These are phyloP conservation scores for Florisuga fusca DNA, from an alignment of 2,797 vertebrate species.

Conservation along the genomic window DNA sequence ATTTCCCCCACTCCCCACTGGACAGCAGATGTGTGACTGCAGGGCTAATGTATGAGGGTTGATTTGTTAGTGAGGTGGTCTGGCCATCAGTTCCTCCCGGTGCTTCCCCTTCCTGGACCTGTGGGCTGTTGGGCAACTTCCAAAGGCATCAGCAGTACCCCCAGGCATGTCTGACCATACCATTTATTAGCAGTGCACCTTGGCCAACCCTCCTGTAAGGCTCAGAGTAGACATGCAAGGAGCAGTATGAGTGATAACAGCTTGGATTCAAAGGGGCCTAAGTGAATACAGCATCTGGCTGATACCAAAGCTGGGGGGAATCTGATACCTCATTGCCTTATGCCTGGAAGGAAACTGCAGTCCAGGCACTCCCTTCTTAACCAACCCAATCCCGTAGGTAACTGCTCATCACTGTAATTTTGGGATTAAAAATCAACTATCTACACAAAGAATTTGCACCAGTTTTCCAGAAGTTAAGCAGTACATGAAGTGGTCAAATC, in stretches of 20 bases:
- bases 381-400: neutral
- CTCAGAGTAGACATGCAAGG: neutral
- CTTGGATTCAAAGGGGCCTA: neutral
- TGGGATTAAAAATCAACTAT: neutral
- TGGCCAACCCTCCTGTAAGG: rapidly evolving
- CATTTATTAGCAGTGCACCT: neutral
- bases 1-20: neutral
- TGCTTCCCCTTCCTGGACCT: neutral
- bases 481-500: neutral
- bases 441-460: neutral
- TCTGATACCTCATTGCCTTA: neutral
- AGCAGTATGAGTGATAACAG: neutral
- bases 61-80: neutral
- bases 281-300: neutral
- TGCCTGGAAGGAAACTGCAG: neutral
- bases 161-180: neutral
- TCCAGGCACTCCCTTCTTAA: neutral
- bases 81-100: neutral
- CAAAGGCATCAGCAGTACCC: neutral
- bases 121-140: neutral
- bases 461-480: neutral
- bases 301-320: neutral
- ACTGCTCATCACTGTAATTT: neutral
- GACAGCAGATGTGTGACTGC: slow-evolving; percentile 41
- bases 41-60: slow-evolving; percentile 2